A percentile compares a stretch with the other conserved stretches of the same genome.
phyloP scores from a whole-genome alignment of 92 coral and sea anemone genomes.

The Actinernus sp. region DNA sequence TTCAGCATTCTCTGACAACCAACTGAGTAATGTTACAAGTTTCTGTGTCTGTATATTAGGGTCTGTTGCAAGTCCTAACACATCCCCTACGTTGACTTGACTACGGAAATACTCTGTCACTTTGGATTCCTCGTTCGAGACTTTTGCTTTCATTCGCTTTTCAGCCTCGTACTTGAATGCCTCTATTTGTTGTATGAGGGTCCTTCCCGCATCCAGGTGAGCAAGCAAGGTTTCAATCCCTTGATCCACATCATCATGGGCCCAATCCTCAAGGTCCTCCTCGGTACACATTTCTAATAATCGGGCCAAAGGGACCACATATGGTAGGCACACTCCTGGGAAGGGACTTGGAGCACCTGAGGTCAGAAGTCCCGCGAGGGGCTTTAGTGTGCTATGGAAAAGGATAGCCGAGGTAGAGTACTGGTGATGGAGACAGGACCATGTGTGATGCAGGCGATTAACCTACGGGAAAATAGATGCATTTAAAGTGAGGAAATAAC shows the following conservation, averaged over 20 bases:
- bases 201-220: constrained; percentile 85
- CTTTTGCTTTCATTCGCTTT: constrained; percentile 8
- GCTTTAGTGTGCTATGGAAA: constrained; percentile 93
- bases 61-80: constrained; percentile 81
- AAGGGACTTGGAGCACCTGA: constrained; percentile 99
- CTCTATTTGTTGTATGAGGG: constrained; percentile 70
- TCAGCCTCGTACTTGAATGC: constrained; percentile 63
- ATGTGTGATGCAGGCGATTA: constrained; percentile 91
- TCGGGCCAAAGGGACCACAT: constrained; percentile 82
- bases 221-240: constrained; percentile 77
- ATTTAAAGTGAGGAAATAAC: background rate
- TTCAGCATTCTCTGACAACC: constrained; percentile 96
- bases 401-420: constrained; percentile 86
- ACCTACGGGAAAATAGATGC: constrained; percentile 47
- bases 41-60: constrained; percentile 65
- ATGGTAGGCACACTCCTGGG: constrained; percentile 97
- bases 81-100: constrained; percentile 61
- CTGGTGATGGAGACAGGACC: constrained; percentile 95
- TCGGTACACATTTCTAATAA: constrained; percentile 86
- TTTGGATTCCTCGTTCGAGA: constrained; percentile 21
- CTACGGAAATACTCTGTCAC: constrained; percentile 67
- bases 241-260: constrained; percentile 62
- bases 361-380: constrained; percentile 86
- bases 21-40: constrained; percentile 70
- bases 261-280: constrained; percentile 70